Conservation (phyloP, 2,888 invertebrate genomes). For the Epiblema foenella region DNA sequence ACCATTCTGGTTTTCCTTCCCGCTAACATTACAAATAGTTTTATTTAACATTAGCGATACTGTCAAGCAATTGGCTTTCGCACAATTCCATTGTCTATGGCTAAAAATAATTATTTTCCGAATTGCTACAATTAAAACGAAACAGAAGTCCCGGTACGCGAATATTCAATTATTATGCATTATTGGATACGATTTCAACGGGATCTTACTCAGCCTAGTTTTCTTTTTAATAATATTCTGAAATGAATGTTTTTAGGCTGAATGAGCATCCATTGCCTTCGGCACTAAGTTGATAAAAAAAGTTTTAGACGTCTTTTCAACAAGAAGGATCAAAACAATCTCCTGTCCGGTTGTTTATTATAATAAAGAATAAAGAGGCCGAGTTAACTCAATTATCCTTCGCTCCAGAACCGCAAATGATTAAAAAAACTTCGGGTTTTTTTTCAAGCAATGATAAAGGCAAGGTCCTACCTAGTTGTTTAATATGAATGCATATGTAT, state of each 20-base stretch:
- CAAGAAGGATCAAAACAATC: no score
- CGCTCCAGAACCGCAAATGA: not conserved
- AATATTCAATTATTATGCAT: not conserved
- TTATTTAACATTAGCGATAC: not conserved
- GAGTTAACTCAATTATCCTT: not conserved
- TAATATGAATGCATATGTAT: conserved; percentile 1
- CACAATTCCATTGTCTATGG: conserved; percentile 21
- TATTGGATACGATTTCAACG: not conserved
- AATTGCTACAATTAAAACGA: conserved; percentile 18
- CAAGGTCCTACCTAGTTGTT: not conserved
- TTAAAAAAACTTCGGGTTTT: not conserved
- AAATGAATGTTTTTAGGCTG: no score
- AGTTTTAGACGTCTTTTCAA: no score
- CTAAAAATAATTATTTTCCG: not conserved
- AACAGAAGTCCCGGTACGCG: not conserved
- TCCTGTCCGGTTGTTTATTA: no score
- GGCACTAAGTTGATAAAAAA: no score
- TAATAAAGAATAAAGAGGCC: not conserved
- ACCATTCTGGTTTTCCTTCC: conserved; percentile 5
- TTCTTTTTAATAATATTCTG: no score
- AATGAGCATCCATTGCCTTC: no score
- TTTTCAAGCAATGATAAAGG: not conserved
- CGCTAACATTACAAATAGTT: not conserved
- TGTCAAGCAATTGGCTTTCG: not conserved
- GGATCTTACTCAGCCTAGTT: no score